Evolutionary conservation across 2,113 vertebrate genomes (phyloP), one percentile per base, ranked within the genome.

Genomic region (Xiphorhynchus elegans): DNA sequence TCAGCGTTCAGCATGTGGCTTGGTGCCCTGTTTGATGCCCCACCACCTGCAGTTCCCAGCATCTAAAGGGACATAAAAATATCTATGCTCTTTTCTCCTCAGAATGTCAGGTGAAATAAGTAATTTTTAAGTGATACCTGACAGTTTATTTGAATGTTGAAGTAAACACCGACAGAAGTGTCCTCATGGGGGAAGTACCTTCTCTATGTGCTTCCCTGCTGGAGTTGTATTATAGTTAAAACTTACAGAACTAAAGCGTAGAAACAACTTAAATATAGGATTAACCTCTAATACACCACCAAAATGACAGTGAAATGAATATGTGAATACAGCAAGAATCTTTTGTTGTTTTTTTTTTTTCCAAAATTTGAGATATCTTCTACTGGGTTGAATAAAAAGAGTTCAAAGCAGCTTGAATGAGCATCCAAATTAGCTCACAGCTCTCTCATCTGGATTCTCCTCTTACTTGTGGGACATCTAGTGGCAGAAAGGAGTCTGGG

Each of bases 401-500:
- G 24, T 46, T 75, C 21, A 40, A 74, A 90, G 46, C 24, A 31
- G 23, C 35, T 73, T 9, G 11, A 39, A 37, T 9, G 5, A 77
- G 80, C 50, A 47, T 37, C 16, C 20, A 9, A 39, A 35, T 72
- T 76, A 24, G 20, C 55, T 76, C 33, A 1, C 26, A 8, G 46
- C 2, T 9, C 31, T 74, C 25, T 11, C 14, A 1, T 14, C 40
- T 47, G 58, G 11, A 3, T 58, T 88, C 89, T 86, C 12, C 46
- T 69, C 87, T 95, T 82, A 74, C 88, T 90, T 42, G 89, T 91
- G 87, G 73, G 96, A 95, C 95, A 95, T 95, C 96, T 96, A 96
- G 96, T 50, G 93, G 93, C 42, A 53, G 73, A 79, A 93, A 73
- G 53, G 53, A 73, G 72, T 13, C 31, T 56, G 31, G 9, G 7